phyloP scores from a whole-genome alignment of 2,797 vertebrate species.

The Pangasius djambal region DNA sequence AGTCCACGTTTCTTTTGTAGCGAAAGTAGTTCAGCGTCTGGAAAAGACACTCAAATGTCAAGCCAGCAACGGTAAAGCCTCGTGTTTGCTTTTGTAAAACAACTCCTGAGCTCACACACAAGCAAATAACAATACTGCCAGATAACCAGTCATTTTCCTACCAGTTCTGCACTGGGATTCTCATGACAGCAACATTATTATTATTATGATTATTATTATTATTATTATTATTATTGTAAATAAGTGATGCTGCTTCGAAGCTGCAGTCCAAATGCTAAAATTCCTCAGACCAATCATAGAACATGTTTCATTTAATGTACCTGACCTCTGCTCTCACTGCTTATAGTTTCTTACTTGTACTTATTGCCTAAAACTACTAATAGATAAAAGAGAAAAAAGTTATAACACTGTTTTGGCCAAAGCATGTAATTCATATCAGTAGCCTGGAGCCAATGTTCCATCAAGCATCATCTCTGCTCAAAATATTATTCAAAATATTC shows the following conservation, averaged over 20 bases:
- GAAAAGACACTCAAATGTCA: constrained; percentile 32
- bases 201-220: background rate
- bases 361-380: background rate
- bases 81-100: background rate
- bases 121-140: background rate
- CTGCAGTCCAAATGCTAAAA: too few relatives aligned
- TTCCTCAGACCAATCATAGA: background rate
- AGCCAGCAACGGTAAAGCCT: background rate
- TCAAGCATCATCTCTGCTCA: background rate
- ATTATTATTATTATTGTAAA: background rate
- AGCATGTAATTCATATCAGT: background rate
- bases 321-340: background rate
- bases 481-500: background rate
- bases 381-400: background rate
- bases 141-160: background rate
- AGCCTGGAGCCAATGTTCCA: background rate
- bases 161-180: background rate
- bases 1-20: constrained; percentile 80
- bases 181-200: background rate
- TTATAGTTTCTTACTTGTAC: background rate
- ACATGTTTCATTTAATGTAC: background rate
- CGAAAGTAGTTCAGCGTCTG: constrained; percentile 88
- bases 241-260: background rate
- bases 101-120: background rate
- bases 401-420: background rate